A percentile compares a stretch with the other conserved stretches of the same genome.
These are phyloP conservation scores for Perodicticus potto DNA, from an alignment of 2,797 vertebrate species.

Conservation along the genomic window DNA sequence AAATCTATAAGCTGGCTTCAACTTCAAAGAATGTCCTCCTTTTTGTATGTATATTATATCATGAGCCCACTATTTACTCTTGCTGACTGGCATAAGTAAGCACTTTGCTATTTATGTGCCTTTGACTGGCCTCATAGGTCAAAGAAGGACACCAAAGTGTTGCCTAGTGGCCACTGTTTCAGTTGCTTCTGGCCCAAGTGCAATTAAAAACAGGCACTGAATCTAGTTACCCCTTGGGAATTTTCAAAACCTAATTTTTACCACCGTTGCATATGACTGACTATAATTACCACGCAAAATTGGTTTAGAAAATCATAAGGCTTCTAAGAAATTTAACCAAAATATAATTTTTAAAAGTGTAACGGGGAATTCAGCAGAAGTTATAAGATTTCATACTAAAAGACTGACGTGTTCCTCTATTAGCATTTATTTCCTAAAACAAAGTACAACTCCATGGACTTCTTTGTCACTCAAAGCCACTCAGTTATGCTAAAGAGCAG, in stretches of 20 bases:
- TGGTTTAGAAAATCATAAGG: not conserved
- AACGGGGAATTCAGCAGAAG: not conserved
- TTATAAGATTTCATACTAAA: not conserved
- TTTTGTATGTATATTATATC: not conserved
- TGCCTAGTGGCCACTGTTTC: not conserved
- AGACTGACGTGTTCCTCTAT: not conserved
- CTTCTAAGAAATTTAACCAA: slow-evolving; percentile 17
- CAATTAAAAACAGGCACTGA: not conserved
- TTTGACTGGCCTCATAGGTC: not conserved
- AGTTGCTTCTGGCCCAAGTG: not conserved
- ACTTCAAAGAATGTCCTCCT: slow-evolving; percentile 8
- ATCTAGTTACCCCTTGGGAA: not conserved
- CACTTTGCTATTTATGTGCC: not conserved
- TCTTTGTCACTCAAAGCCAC: not conserved
- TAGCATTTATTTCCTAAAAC: not conserved
- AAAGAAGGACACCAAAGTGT: not conserved
- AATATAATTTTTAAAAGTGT: not conserved
- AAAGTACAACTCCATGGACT: not conserved
- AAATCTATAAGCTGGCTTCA: not conserved
- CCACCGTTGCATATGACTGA: not conserved
- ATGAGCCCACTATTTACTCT: not conserved
- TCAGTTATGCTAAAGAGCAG: not conserved
- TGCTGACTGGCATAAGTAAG: not conserved
- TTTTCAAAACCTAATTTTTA: slow-evolving; percentile 12
- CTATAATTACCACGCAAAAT: not conserved